Percentiles rank a stretch among this genome's conserved stretches.
These are phyloP conservation scores for Ceramica pisi DNA, from an alignment of 2,888 invertebrate species.

Conservation along the genomic window DNA sequence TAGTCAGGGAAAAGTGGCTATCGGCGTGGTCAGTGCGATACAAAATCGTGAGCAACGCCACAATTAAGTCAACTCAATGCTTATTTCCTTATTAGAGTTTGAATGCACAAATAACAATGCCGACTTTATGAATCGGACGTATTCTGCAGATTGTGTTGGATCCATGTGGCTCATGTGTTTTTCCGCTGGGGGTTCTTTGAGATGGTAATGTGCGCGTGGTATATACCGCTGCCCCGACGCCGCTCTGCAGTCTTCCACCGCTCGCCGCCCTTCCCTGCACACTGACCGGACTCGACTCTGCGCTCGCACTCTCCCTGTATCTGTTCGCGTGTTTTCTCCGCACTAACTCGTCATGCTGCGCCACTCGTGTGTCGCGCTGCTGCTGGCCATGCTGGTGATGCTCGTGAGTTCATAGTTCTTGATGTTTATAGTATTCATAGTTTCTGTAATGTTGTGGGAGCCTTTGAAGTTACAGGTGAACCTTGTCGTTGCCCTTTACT, in stretches of 20 bases:
- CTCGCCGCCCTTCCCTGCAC: neutral
- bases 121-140: neutral
- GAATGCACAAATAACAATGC: neutral
- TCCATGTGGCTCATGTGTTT: neutral
- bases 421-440: too few relatives aligned
- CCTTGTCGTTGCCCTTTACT: too few relatives aligned
- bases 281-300: neutral
- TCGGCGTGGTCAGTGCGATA: neutral
- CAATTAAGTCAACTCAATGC: neutral
- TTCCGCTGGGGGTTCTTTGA: conserved; percentile 8
- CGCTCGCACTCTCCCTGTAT: neutral
- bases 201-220: conserved; percentile 27
- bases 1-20: neutral
- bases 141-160: neutral
- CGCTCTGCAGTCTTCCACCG: neutral
- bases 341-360: conserved; percentile 8
- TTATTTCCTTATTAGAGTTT: neutral
- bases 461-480: neutral
- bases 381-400: conserved; percentile 22
- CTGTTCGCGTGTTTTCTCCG: neutral
- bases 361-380: neutral
- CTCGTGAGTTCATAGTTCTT: too few relatives aligned
- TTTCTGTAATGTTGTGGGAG: too few relatives aligned
- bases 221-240: conserved; percentile 7
- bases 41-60: conserved; percentile 8